phyloP scores from a whole-genome alignment of 1,140 invertebrate species.

The Dufourea novaeangliae region DNA sequence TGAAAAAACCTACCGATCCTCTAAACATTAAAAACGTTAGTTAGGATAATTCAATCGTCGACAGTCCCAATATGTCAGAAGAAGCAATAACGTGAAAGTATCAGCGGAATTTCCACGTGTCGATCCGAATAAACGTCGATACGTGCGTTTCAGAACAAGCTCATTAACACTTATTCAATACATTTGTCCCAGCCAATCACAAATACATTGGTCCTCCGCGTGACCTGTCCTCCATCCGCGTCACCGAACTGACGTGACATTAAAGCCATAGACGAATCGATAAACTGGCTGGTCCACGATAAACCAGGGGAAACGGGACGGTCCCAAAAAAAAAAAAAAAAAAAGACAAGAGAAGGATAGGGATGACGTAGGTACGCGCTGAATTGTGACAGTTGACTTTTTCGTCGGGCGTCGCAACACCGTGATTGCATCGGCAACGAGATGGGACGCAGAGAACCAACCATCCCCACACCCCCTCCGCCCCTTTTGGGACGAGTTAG shows the following conservation, averaged over 20 bases:
- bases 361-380: slow-evolving; percentile 6
- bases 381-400: slow-evolving; percentile 56
- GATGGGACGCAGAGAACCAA: slow-evolving; percentile 35
- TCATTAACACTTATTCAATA: neutral
- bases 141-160: no score
- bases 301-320: slow-evolving; percentile 27
- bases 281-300: slow-evolving; percentile 40
- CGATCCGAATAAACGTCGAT: no score
- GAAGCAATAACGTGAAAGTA: no score
- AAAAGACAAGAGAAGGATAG: neutral
- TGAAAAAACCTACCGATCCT: no score
- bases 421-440: slow-evolving; percentile 54
- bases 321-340: neutral
- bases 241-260: slow-evolving; percentile 40
- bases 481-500: no score
- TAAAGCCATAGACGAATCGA: slow-evolving; percentile 53
- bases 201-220: neutral
- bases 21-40: no score
- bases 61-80: no score
- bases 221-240: neutral
- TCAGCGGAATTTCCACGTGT: no score
- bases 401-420: slow-evolving; percentile 29
- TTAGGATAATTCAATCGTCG: no score
- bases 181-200: neutral
- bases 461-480: no score